Conservation (phyloP, 2,113 vertebrate genomes). For the Antidorcas marsupialis region DNA sequence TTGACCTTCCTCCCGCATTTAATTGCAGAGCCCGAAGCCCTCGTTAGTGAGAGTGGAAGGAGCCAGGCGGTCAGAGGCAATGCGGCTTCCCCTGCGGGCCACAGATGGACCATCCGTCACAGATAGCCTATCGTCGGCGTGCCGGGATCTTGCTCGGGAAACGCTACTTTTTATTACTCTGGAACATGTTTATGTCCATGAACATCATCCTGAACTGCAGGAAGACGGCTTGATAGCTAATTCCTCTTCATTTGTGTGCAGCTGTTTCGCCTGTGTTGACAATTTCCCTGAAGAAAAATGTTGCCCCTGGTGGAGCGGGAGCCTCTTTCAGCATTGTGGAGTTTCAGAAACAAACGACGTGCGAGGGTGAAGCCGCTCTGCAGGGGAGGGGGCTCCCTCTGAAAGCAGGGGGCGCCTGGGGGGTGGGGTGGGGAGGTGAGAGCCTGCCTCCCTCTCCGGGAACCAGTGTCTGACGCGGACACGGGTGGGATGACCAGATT, state of each 20-base stretch:
- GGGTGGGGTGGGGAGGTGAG: not conserved
- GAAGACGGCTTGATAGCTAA: conserved; percentile 53
- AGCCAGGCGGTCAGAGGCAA: not conserved
- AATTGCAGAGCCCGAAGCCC: not conserved
- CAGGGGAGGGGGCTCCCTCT: not conserved
- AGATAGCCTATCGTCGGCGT: not conserved
- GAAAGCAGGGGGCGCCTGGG: not conserved
- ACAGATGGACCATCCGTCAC: conserved; percentile 26
- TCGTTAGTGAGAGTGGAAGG: not conserved
- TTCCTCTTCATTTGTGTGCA: conserved; percentile 70
- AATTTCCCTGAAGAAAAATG: conserved; percentile 60
- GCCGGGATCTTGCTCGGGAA: conserved; percentile 24
- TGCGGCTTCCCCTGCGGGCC: not conserved
- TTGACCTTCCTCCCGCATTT: not conserved
- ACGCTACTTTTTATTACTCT: conserved; percentile 44
- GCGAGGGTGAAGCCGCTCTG: conserved; percentile 17
- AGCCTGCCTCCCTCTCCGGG: not conserved
- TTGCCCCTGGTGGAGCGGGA: conserved; percentile 43
- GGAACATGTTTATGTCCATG: conserved; percentile 21
- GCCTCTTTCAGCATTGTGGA: conserved; percentile 31
- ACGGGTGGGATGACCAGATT: conserved; percentile 13
- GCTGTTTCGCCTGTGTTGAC: conserved; percentile 67
- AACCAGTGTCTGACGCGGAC: not conserved
- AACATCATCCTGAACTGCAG: not conserved
- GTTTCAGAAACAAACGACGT: conserved; percentile 57